A percentile compares a stretch with the other conserved stretches of the same genome.
phyloP scores from a whole-genome alignment of 2,797 vertebrate genomes.

The Semaprochilodus insignis region DNA sequence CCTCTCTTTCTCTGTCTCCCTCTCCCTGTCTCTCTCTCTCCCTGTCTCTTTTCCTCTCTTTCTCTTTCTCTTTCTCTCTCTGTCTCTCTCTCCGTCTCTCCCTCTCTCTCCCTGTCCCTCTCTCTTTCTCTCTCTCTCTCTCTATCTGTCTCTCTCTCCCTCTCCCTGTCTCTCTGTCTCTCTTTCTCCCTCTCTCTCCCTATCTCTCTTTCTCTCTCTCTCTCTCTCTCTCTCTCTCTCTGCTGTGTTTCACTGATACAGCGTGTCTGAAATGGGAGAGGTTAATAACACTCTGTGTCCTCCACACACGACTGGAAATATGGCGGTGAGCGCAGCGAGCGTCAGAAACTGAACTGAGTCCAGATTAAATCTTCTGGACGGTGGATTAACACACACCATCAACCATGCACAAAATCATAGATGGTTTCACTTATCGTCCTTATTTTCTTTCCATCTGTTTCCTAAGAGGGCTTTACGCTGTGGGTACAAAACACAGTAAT shows the following conservation, averaged over 20 bases:
- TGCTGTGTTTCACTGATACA: no score
- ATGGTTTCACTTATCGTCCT: neutral
- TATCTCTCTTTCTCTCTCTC: no score
- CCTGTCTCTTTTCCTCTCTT: neutral
- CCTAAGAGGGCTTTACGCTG: neutral
- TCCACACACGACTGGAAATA: neutral
- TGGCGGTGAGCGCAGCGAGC: neutral
- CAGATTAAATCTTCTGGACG: neutral
- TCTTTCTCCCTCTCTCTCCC: no score
- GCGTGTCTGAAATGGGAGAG: no score
- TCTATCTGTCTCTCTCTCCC: no score
- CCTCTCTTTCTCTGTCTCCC: neutral
- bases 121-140: no score
- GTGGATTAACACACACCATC: conserved; percentile 10
- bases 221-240: no score
- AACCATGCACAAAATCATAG: neutral
- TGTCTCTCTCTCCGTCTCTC: no score
- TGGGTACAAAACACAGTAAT: conserved; percentile 24
- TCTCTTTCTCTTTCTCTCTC: neutral
- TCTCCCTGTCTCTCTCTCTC: neutral
- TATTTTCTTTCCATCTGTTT: conserved; percentile 13
- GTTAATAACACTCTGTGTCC: conserved; percentile 5
- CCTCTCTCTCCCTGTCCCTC: no score
- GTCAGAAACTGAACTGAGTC: neutral
- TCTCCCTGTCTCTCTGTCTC: no score